phyloP scores from a whole-genome alignment of 2,113 vertebrate genomes.

The Mungos mungo region DNA sequence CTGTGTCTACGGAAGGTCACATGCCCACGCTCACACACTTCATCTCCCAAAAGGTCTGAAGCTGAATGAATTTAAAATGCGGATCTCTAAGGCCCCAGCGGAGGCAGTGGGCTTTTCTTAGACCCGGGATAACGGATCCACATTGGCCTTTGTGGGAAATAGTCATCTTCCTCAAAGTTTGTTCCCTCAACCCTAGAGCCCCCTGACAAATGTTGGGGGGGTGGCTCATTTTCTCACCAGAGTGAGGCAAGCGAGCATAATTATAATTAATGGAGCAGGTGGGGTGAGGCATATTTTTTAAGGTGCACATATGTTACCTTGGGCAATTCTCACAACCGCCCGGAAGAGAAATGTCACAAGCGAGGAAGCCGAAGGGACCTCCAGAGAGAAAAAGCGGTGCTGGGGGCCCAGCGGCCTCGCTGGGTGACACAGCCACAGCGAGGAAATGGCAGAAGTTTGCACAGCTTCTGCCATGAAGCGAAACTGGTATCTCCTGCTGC shows the following conservation, averaged over 20 bases:
- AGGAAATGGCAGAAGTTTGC: no score
- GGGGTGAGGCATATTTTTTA: background rate
- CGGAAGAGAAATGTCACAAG: background rate
- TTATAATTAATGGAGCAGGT: background rate
- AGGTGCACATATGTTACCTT: background rate
- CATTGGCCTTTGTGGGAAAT: background rate
- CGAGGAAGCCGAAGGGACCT: background rate
- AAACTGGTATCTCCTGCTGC: no score
- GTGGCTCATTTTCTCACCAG: background rate
- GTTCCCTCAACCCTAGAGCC: background rate
- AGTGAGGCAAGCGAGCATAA: background rate
- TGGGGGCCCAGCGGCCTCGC: no score
- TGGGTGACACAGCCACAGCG: no score
- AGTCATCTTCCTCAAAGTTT: background rate
- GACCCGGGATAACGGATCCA: background rate
- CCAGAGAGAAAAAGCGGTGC: background rate
- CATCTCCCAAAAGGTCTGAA: background rate
- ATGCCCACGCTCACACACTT: background rate
- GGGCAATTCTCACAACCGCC: background rate
- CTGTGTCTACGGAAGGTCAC: no score
- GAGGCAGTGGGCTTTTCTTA: background rate
- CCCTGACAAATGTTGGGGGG: background rate
- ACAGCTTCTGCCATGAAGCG: no score
- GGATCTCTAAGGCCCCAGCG: background rate
- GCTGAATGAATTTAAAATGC: background rate